phyloP scores from a whole-genome alignment of 2,888 invertebrate species.

The Perizoma flavofasciatum region DNA sequence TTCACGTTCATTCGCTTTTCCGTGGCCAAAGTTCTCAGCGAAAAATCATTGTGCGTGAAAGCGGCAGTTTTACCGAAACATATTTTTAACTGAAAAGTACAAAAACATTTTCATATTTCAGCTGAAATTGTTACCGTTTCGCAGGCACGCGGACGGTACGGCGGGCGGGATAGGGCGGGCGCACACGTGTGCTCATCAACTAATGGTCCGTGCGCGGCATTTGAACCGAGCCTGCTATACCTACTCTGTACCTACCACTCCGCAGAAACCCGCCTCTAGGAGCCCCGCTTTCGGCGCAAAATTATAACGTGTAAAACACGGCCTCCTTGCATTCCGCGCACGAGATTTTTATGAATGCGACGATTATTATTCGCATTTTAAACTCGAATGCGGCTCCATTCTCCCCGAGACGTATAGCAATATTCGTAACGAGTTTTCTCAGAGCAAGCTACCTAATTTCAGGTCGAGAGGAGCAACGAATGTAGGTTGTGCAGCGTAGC shows the following conservation, averaged over 20 bases:
- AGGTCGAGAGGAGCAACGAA: constrained; percentile 64
- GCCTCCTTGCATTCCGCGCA: constrained; percentile 80
- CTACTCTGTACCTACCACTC: constrained; percentile 73
- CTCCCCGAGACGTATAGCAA: constrained; percentile 80
- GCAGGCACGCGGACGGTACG: constrained; percentile 51
- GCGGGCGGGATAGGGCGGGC: constrained; percentile 62
- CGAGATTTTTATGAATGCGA: constrained; percentile 80
- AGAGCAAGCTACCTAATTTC: constrained; percentile 73
- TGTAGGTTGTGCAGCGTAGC: constrained; percentile 45
- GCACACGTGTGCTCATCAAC: constrained; percentile 82
- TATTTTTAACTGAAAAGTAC: constrained; percentile 73
- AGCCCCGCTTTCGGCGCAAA: constrained; percentile 79
- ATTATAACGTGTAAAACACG: constrained; percentile 83
- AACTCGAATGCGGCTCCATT: constrained; percentile 80
- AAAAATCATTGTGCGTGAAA: constrained; percentile 79
- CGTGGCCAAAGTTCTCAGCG: constrained; percentile 67
- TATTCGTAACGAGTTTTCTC: constrained; percentile 83
- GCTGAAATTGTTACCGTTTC: constrained; percentile 79
- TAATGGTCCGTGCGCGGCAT: constrained; percentile 84
- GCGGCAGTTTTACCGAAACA: constrained; percentile 75
- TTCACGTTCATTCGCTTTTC: constrained; percentile 34
- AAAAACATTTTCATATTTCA: constrained; percentile 80
- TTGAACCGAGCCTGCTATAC: constrained; percentile 78
- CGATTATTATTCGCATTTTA: constrained; percentile 84
- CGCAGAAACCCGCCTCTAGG: constrained; percentile 70